Evolutionary conservation across 2,888 invertebrate species (phyloP), one percentile per base, ranked within the genome.

Genomic region (Operophtera brumata): DNA sequence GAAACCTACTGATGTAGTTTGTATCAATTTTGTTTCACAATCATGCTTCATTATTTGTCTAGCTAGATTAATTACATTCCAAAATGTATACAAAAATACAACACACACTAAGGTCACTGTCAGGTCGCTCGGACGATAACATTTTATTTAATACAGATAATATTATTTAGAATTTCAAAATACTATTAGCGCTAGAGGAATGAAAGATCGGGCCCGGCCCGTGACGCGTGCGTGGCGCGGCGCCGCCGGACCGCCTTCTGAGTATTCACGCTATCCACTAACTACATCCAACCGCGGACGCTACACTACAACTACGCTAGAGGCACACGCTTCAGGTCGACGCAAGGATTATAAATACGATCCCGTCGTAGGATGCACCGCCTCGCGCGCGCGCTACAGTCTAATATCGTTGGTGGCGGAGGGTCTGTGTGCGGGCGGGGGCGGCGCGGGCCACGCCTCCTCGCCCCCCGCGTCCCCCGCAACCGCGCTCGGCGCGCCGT

Each of bases 221-320:
- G 65, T 69, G 68, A 43, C 50, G 66, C 71, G 67, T 71, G 66
- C 71, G 67, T 71, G 77, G 76, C 77, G 77, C 20, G 20, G 78
- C 84, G 84, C 85, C 71, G 77, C 76, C 77, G 77, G n/a, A n/a
- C 78, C 84, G 84, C 85, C 83, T 80, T 82, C 77, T 87, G 86
- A 86, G 87, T 87, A 86, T 87, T 87, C 76, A 84, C 76, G 75
- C 82, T 77, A 80, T 76, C 71, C 50, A 40, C 20, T n/a, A 58
- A 70, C 78, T 80, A 80, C 73, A 61, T 73, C 44, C 51, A 48
- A 37, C 45, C 37, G 32, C 52, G 53, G 47, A 20, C 50, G 72
- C 82, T 82, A 81, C 69, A 5, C 82, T 82, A 81, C 69, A 5
- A 36, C 77, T 20, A 20, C 20, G 20, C 42, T 20, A 14, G 13